Percentiles rank a stretch among this genome's conserved stretches.
phyloP scores from a whole-genome alignment of 1,140 invertebrate species.

The Zaprionus tsacasi region DNA sequence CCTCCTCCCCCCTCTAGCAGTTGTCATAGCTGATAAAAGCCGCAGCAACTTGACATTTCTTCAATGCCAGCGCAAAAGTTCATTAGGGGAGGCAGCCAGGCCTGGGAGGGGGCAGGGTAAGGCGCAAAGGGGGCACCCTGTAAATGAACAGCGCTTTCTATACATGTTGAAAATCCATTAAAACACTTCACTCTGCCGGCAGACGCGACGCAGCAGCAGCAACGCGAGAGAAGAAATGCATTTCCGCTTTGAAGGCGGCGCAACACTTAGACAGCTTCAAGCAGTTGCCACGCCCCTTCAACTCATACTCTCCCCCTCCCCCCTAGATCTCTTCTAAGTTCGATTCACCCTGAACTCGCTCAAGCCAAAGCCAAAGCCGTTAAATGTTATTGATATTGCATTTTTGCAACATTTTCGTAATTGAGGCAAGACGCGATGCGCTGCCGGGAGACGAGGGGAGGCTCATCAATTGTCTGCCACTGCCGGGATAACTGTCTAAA shows the following conservation, averaged over 20 bases:
- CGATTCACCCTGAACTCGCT: neutral
- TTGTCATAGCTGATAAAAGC: slow-evolving; percentile 9
- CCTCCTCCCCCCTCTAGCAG: neutral
- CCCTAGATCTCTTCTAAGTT: neutral
- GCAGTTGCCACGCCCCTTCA: slow-evolving; percentile 8
- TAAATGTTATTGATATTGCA: slow-evolving; percentile 81
- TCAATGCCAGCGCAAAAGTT: slow-evolving; percentile 43
- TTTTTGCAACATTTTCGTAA: slow-evolving; percentile 74
- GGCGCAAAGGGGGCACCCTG: neutral
- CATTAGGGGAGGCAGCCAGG: slow-evolving; percentile 21
- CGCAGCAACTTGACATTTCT: slow-evolving; percentile 68
- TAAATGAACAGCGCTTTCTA: slow-evolving; percentile 47
- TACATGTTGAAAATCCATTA: slow-evolving; percentile 70
- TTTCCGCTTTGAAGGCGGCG: slow-evolving; percentile 77
- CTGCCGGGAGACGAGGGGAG: neutral
- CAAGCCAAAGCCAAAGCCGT: slow-evolving; percentile 25
- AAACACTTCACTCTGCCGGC: slow-evolving; percentile 71
- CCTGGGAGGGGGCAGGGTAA: neutral
- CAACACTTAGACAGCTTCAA: slow-evolving; percentile 65
- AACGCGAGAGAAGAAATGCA: slow-evolving; percentile 54
- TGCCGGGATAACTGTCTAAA: slow-evolving; percentile 75
- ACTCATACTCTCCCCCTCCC: neutral
- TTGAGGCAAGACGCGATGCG: slow-evolving; percentile 45
- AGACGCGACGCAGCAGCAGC: slow-evolving; percentile 54
- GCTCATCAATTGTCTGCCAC: slow-evolving; percentile 73